Conservation (phyloP, 2,113 vertebrate species). For the Pampusana beccarii region DNA sequence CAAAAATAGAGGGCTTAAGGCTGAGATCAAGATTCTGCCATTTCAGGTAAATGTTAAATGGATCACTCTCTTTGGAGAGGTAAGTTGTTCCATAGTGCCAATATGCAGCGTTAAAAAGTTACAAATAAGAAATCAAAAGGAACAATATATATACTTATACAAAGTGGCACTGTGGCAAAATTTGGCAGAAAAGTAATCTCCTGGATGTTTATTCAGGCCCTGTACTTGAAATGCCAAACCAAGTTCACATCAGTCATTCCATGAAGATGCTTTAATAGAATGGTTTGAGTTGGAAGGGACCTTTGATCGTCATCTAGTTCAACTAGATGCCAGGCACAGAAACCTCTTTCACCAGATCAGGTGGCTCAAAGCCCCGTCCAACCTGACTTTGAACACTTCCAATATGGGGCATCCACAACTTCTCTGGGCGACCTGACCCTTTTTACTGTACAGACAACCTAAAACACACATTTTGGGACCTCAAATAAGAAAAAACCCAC, state of each 20-base stretch:
- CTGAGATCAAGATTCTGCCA: background rate
- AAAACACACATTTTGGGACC: background rate
- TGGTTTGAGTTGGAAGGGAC: background rate
- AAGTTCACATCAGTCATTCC: background rate
- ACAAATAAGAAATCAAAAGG: background rate
- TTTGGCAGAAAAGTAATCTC: background rate
- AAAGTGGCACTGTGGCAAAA: background rate
- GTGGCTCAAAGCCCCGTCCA: rapidly evolving
- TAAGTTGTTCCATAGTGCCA: background rate
- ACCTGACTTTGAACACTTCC: background rate
- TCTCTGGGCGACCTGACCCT: background rate
- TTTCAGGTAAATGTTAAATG: background rate
- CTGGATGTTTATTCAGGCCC: background rate
- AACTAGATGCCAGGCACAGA: background rate
- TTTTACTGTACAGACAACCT: background rate
- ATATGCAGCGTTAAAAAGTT: background rate
- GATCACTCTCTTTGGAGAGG: background rate
- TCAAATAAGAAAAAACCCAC: background rate
- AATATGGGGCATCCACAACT: background rate
- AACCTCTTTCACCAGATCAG: rapidly evolving
- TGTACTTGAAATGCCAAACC: background rate
- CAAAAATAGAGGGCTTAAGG: background rate
- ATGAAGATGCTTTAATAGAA: background rate
- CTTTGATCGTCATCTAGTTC: no score
- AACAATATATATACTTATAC: background rate